Conservation (phyloP, 1,140 invertebrate species). For the Bursaphelenchus mucronatus region DNA sequence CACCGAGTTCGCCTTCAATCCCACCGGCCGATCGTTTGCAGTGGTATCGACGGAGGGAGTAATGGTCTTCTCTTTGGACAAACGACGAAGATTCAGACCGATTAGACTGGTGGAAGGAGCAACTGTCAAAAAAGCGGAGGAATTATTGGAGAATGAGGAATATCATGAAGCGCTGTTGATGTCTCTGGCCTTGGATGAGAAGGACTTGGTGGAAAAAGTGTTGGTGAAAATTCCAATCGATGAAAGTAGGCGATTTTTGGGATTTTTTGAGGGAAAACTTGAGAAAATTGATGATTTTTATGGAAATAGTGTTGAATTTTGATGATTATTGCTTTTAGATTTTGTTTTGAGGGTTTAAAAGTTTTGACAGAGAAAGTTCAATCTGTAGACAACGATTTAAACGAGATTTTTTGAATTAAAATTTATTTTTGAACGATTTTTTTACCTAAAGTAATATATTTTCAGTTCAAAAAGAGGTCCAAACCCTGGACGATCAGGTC, state of each 20-base stretch:
- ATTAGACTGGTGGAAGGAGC: constrained; percentile 31
- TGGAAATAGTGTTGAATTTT: no score
- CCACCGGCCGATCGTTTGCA: constrained; percentile 41
- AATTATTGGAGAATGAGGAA: constrained; percentile 24
- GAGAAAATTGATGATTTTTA: no score
- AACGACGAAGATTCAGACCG: constrained; percentile 34
- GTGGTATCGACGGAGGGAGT: constrained; percentile 48
- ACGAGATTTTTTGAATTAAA: no score
- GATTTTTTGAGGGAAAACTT: constrained; percentile 18
- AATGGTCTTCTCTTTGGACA: constrained; percentile 36
- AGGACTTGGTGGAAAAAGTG: constrained; percentile 23
- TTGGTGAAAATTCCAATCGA: constrained; percentile 31
- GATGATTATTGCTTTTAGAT: no score
- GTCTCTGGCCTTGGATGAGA: constrained; percentile 35
- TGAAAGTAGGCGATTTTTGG: constrained; percentile 29
- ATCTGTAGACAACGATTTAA: no score
- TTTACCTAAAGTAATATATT: no score
- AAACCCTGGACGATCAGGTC: background rate
- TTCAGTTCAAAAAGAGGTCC: constrained; percentile 8
- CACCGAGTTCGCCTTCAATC: constrained; percentile 34
- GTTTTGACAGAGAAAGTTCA: no score
- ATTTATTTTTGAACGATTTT: no score
- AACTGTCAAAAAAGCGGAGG: constrained; percentile 23
- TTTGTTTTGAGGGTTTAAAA: no score
- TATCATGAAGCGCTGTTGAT: constrained; percentile 39